phyloP scores from a whole-genome alignment of 2,113 vertebrate species.

The Oxygymnocypris stewartii region DNA sequence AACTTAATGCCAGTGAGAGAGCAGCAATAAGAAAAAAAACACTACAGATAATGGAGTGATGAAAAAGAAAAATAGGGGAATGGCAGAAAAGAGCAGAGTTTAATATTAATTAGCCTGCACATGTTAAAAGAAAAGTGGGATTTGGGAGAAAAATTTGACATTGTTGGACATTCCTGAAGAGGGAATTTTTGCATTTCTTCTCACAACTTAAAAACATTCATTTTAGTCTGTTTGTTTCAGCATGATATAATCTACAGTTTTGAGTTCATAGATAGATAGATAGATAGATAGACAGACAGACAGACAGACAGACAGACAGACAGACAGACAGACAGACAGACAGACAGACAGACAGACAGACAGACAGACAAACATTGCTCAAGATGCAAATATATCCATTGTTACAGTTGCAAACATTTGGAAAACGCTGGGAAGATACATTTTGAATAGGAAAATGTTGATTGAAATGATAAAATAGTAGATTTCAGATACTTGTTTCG shows the following conservation, averaged over 20 bases:
- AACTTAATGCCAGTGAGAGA: conserved; percentile 79
- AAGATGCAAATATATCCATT: too few relatives aligned
- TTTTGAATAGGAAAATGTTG: too few relatives aligned
- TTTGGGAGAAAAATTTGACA: neutral
- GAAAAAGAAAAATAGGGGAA: conserved; percentile 60
- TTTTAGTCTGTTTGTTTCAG: neutral
- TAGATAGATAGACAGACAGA: neutral
- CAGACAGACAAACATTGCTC: too few relatives aligned
- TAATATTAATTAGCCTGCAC: conserved; percentile 17
- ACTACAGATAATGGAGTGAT: conserved; percentile 72
- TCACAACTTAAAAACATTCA: neutral
- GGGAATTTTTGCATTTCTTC: neutral
- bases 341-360: too few relatives aligned
- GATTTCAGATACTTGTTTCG: too few relatives aligned
- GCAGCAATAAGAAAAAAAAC: conserved; percentile 63
- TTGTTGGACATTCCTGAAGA: neutral
- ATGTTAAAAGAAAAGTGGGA: neutral
- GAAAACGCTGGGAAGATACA: too few relatives aligned
- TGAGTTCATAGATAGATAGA: neutral
- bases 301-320: neutral
- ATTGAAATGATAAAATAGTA: too few relatives aligned
- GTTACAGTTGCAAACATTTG: too few relatives aligned
- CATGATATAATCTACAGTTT: neutral
- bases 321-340: too few relatives aligned
- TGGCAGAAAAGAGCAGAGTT: conserved; percentile 26